Base-by-base conservation (phyloP, 2,888 invertebrate species). In the Tenthredo livida region DNA sequence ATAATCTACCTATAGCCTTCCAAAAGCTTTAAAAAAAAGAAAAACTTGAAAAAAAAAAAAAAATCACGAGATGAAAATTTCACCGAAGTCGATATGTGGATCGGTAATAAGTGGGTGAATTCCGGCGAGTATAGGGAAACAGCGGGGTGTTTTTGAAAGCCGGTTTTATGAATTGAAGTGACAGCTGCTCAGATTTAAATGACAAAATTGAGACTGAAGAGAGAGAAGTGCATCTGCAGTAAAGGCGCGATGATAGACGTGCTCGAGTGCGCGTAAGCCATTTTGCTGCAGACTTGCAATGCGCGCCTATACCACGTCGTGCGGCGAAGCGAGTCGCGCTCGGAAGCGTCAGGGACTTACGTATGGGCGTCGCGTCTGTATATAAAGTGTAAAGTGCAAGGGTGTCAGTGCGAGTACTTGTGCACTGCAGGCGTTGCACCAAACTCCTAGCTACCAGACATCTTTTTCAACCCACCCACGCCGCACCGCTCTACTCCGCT, bases 221-320 rank as follows among this genome's bases (percentile, higher is more conserved):
- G 70, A 70, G 33, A 33, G 15, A 15, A 21, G 9, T 47, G 47
- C 47, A 47, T 47, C 47, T 47, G 47, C 12, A 40, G 47, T n/a
- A 54, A 29, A 50, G 47, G 17, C 50, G 50, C 54, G 47, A 54
- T 54, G 50, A 77, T 77, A 54, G 54, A 77, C 77, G 72, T 73
- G 29, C 77, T 77, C 77, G 77, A 77, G 77, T 77, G 77, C 77
- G 77, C 77, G 77, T 54, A 54, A 77, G 77, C 77, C 77, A 77
- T 77, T 77, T 77, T 77, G 77, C 77, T 33, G n/a, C 9, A 54
- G 50, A 77, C 25, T 47, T 25, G 29, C 50, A 25, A 77, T 29
- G 61, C 25, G 61, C 25, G 21, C 10, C 9, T 61, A 61, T 61
- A 61, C 61, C 61, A 25, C 25, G 2, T 2, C 61, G 61, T 47